phyloP scores from a whole-genome alignment of 2,113 vertebrate genomes.

The Pygoscelis antarcticus region DNA sequence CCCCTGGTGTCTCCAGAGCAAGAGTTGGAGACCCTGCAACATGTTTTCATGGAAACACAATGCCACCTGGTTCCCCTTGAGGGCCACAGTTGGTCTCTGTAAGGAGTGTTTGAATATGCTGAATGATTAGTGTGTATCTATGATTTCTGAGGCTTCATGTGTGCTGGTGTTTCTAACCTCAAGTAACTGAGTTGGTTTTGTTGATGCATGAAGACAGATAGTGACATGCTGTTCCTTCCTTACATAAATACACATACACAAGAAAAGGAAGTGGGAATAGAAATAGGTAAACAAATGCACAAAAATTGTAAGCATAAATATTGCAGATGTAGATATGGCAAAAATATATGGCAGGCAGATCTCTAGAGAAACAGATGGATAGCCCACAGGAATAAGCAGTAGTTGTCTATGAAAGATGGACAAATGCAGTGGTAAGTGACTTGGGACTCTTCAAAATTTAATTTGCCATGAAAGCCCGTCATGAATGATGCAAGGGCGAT shows the following conservation, averaged over 20 bases:
- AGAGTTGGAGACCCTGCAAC: not conserved
- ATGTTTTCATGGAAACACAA: not conserved
- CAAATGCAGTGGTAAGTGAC: slow-evolving; percentile 26
- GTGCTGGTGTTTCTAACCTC: not conserved
- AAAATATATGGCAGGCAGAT: slow-evolving; percentile 4
- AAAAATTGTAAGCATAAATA: slow-evolving; percentile 42
- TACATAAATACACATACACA: not conserved
- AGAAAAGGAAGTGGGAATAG: not conserved
- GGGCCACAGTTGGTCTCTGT: not conserved
- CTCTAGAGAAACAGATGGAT: slow-evolving; percentile 37
- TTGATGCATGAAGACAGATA: not conserved
- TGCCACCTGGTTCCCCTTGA: not conserved
- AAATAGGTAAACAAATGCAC: not conserved
- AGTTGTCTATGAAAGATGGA: slow-evolving; percentile 10
- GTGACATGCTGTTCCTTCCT: not conserved
- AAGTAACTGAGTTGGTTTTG: not conserved
- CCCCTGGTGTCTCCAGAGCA: not conserved
- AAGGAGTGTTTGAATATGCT: not conserved
- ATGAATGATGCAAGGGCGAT: slow-evolving; percentile 32
- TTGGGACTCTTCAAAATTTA: slow-evolving; percentile 56
- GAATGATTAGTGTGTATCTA: not conserved
- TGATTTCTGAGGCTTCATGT: not conserved
- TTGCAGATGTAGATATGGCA: not conserved
- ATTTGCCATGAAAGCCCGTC: slow-evolving; percentile 47
- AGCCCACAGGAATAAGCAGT: slow-evolving; percentile 10